A percentile compares a stretch with the other conserved stretches of the same genome.
Conservation (phyloP, 2,113 vertebrate genomes). For the Eudyptes chrysolophus region DNA sequence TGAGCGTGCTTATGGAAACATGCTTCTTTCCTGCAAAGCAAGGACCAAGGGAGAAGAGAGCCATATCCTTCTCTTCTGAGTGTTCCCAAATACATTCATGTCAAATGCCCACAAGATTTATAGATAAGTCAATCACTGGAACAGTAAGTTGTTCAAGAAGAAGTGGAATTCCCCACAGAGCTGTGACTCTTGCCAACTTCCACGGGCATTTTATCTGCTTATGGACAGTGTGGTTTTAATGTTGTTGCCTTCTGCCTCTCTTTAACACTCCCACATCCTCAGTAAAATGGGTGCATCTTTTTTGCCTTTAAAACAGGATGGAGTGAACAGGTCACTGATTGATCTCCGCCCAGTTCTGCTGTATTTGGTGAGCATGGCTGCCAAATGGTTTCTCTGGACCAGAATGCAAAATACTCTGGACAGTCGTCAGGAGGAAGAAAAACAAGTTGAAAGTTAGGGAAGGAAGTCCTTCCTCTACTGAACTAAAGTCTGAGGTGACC, state of each 20-base stretch:
- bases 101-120: not conserved
- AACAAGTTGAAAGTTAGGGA: not conserved
- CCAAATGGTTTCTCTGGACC: not conserved
- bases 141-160: not conserved
- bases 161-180: not conserved
- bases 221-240: not conserved
- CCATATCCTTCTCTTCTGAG: not conserved
- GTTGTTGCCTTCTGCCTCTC: not conserved
- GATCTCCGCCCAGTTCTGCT: not conserved
- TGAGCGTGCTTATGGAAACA: fast-evolving
- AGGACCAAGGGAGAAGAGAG: not conserved
- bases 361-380: not conserved
- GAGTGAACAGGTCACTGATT: not conserved
- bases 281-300: not conserved
- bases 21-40: not conserved
- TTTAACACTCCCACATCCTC: not conserved
- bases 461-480: not conserved
- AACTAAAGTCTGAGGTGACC: not conserved
- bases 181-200: not conserved
- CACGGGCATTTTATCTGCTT: not conserved
- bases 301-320: not conserved
- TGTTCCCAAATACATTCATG: not conserved
- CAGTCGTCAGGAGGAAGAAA: not conserved
- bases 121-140: not conserved
- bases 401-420: not conserved